Conservation (phyloP, 2,113 vertebrate species). For the Hystrix brachyura region DNA sequence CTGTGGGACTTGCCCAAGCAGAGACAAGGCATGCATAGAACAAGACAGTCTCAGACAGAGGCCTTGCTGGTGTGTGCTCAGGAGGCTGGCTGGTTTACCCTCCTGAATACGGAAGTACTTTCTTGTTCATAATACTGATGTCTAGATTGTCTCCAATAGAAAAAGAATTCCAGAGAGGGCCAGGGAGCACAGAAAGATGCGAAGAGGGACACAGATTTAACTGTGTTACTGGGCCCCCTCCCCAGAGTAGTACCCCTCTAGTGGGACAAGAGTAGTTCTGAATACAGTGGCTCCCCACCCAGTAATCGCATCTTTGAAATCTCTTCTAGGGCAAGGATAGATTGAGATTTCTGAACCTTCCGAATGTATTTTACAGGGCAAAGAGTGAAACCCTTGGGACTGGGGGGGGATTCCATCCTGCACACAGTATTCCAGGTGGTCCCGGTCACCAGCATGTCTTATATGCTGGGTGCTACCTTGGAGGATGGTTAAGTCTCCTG, state of each 20-base stretch:
- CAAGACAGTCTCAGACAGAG: not conserved
- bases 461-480: not conserved
- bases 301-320: not conserved
- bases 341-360: not conserved
- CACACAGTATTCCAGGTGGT: not conserved
- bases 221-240: no score
- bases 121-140: not conserved
- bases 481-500: not conserved
- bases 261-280: not conserved
- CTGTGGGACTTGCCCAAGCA: not conserved
- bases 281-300: not conserved
- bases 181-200: not conserved
- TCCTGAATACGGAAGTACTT: not conserved
- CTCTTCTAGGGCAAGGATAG: not conserved
- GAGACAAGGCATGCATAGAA: not conserved
- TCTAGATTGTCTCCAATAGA: not conserved
- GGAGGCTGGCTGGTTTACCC: not conserved
- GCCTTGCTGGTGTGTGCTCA: not conserved
- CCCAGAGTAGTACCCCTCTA: fast-evolving
- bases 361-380: not conserved
- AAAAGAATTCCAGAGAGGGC: not conserved
- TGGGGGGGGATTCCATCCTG: no score
- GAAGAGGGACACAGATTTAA: not conserved
- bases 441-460: not conserved
- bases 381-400: not conserved